phyloP scores from a whole-genome alignment of 1,140 invertebrate genomes.

The Cyrtorhinus lividipennis region DNA sequence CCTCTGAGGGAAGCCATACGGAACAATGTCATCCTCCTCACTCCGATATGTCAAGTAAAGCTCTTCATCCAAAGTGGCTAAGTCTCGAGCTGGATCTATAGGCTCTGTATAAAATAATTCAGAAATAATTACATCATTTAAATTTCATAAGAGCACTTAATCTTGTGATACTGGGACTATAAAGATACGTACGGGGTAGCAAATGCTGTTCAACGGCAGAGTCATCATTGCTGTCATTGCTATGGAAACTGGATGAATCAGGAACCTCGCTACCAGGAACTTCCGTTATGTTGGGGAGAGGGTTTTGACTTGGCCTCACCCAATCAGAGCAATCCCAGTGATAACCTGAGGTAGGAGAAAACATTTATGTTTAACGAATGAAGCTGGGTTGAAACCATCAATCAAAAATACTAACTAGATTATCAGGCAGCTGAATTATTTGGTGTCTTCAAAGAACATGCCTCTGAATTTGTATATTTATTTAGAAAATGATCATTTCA shows the following conservation, averaged over 20 bases:
- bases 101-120: too few relatives aligned
- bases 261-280: slow-evolving; percentile 79
- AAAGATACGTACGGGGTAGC: neutral
- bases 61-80: slow-evolving; percentile 52
- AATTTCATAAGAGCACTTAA: too few relatives aligned
- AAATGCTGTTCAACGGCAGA: slow-evolving; percentile 23
- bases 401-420: slow-evolving; percentile 11
- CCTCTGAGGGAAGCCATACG: slow-evolving; percentile 42
- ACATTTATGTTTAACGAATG: too few relatives aligned
- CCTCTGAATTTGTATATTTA: too few relatives aligned
- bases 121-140: too few relatives aligned
- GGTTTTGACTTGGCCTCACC: slow-evolving; percentile 65
- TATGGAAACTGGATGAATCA: slow-evolving; percentile 76
- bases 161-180: neutral
- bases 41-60: slow-evolving; percentile 67
- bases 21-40: slow-evolving; percentile 48
- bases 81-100: slow-evolving; percentile 44
- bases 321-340: slow-evolving; percentile 96
- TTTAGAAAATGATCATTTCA: neutral
- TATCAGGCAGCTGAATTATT: too few relatives aligned
- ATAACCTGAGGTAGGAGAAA: too few relatives aligned
- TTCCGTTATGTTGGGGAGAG: slow-evolving; percentile 80
- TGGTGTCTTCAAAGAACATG: too few relatives aligned
- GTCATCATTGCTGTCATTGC: slow-evolving; percentile 73
- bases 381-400: too few relatives aligned